A percentile compares a stretch with the other conserved stretches of the same genome.
Evolutionary conservation across 2,797 vertebrate genomes (phyloP).

Genomic region (Poliocrania exsul): DNA sequence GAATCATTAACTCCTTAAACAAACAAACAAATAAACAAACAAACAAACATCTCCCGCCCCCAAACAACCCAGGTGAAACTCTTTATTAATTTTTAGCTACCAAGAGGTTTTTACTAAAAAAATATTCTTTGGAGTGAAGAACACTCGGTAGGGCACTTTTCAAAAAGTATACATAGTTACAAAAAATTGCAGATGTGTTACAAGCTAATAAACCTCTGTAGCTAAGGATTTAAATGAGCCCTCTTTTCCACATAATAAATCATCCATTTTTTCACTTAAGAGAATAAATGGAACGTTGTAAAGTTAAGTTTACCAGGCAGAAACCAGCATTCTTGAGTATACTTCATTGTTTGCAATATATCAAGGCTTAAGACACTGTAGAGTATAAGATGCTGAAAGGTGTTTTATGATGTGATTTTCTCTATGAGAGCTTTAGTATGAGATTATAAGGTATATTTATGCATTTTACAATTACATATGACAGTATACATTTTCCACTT

Average conservation of each 20-base stretch:
- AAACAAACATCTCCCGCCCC: no score
- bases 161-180: background rate
- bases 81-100: constrained; percentile 12
- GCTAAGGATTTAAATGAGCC: background rate
- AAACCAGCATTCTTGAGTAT: background rate
- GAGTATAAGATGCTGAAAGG: background rate
- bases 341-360: background rate
- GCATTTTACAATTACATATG: background rate
- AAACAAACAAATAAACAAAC: background rate
- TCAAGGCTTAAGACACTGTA: background rate
- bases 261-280: background rate
- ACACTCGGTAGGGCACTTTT: background rate
- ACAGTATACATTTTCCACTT: background rate
- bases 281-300: background rate
- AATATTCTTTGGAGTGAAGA: background rate
- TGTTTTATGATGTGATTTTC: background rate
- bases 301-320: background rate
- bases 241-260: background rate
- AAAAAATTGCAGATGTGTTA: background rate
- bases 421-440: background rate
- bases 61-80: background rate
- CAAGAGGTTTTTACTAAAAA: background rate
- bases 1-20: background rate
- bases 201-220: background rate
- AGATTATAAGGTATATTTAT: background rate